Base-by-base conservation (phyloP, 2,797 vertebrate genomes). In the Microctenopoma lineatum region DNA sequence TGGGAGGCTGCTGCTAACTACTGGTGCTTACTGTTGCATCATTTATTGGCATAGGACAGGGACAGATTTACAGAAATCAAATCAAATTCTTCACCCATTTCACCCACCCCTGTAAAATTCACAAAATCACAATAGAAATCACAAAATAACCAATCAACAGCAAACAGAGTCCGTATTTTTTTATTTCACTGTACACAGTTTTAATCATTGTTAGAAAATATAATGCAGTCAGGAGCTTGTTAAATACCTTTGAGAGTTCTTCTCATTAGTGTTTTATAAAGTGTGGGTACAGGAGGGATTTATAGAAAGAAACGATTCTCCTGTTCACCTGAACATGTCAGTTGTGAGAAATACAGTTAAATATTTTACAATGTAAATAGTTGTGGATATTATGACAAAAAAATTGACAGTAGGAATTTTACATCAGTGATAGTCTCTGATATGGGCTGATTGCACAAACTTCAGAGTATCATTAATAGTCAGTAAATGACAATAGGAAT, bases 141-240 rank as follows among this genome's bases (percentile, higher is more conserved):
- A 36, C 39, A 21, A 16, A 15, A 29, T 4, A 13, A 38, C 18
- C 18, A 67, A 21, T 16, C 16, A 63, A 60, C 41, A 64, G 21
- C 39, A 39, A 70, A 12, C 61, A 67, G 27, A 73, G 54, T 0
- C 36, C 0, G 1, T n/a, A 5, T 15, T 27, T 15, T 27, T 67
- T 63, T 62, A 7, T 81, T 81, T 76, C 46, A 83, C 58, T 70
- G 64, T 42, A 84, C 10, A 84, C 60, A 71, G 25, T 60, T 92
- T 91, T 93, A 91, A 88, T 91, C 66, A 79, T 65, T 69, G 76
- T 88, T 87, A 89, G 78, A 83, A 77, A 79, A 87, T 56, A 77
- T 76, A 86, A 84, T 81, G 64, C 81, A 83, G 63, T 72, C 75
- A 62, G 58, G 65, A 83, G 59, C 45, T 62, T 66, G 70, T 44